Percentiles rank a stretch among this genome's conserved stretches.
These are phyloP conservation scores for Micrasema minimum DNA, from an alignment of 1,140 invertebrate genomes.

Conservation along the genomic window DNA sequence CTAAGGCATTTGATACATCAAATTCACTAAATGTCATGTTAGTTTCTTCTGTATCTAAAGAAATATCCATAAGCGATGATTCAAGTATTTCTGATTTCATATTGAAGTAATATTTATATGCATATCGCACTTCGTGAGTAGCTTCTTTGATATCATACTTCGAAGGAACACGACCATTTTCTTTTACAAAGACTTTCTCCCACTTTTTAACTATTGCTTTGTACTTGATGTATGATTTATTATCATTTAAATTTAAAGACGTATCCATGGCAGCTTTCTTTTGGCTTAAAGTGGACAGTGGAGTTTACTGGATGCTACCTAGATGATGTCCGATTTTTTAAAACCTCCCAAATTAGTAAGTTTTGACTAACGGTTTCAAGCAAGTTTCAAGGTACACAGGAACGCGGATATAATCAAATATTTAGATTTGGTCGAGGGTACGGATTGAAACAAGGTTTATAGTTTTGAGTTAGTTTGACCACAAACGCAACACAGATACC, in stretches of 20 bases:
- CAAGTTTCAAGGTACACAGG: too few species aligned
- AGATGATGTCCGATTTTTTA: too few species aligned
- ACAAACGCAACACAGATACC: too few species aligned
- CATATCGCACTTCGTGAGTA: constrained; percentile 74
- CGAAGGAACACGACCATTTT: constrained; percentile 74
- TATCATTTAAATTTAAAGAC: constrained; percentile 21
- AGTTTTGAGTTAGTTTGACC: too few species aligned
- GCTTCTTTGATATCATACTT: constrained; percentile 85
- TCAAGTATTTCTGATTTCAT: constrained; percentile 79
- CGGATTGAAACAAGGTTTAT: too few species aligned
- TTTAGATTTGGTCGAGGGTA: too few species aligned
- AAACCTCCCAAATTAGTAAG: too few species aligned
- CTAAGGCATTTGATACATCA: constrained; percentile 16
- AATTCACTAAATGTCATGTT: constrained; percentile 19
- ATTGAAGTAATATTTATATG: constrained; percentile 84
- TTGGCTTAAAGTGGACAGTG: too few species aligned
- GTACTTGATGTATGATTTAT: constrained; percentile 68
- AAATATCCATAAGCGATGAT: constrained; percentile 69
- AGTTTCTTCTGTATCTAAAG: constrained; percentile 40
- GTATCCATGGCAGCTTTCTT: constrained; percentile 20
- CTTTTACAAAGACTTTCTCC: constrained; percentile 81
- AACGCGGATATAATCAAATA: too few species aligned
- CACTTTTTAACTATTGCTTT: constrained; percentile 81
- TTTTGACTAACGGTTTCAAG: too few species aligned
- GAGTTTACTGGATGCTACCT: too few species aligned